phyloP scores from a whole-genome alignment of 1,140 invertebrate genomes.

The Mamestra configurata region DNA sequence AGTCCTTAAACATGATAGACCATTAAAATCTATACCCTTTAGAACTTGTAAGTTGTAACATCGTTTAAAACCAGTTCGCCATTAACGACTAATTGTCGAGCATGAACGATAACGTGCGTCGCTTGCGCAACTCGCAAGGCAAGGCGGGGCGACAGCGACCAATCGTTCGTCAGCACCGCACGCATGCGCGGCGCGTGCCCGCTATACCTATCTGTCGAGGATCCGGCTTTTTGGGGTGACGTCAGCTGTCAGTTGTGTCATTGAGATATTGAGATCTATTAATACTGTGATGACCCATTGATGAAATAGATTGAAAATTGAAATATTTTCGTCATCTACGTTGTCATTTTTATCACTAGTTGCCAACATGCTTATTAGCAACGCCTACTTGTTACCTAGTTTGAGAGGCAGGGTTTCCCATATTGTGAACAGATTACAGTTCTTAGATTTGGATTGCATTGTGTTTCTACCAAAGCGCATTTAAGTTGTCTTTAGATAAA shows the following conservation, averaged over 20 bases:
- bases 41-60: background rate
- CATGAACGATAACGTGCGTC: conserved; percentile 29
- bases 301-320: background rate
- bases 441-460: too few relatives aligned
- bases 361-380: too few relatives aligned
- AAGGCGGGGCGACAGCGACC: conserved; percentile 67
- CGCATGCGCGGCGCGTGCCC: conserved; percentile 62
- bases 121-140: conserved; percentile 60
- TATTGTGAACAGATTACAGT: too few relatives aligned
- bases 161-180: conserved; percentile 63
- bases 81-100: conserved; percentile 45
- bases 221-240: conserved; percentile 50
- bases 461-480: too few relatives aligned
- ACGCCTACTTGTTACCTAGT: too few relatives aligned
- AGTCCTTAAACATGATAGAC: too few relatives aligned
- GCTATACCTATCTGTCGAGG: conserved; percentile 54
- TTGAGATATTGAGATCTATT: background rate
- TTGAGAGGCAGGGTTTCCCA: too few relatives aligned
- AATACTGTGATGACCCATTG: background rate
- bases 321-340: background rate
- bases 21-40: background rate
- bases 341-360: background rate
- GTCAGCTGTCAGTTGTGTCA: conserved; percentile 27
- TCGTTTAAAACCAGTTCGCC: conserved; percentile 21
- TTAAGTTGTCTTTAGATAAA: too few relatives aligned